Evolutionary conservation across 2,888 invertebrate species (phyloP).

Genomic region (Drosophila subsilvestris): DNA sequence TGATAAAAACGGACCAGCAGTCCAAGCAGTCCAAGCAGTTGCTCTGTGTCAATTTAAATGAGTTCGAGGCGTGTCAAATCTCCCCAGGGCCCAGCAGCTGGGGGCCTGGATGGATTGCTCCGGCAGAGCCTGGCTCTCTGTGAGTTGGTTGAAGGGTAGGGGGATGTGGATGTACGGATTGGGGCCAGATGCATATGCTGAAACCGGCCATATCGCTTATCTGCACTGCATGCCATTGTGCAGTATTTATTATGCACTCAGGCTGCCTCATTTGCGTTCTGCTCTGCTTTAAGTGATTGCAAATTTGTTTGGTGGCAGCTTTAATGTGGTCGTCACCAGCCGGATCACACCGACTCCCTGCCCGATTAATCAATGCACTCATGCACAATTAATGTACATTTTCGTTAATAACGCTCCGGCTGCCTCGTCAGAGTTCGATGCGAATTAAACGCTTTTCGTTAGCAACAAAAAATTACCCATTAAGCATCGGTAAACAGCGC

Average conservation of each 20-base stretch:
- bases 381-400: slow-evolving; percentile 69
- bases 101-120: background rate
- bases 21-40: slow-evolving; percentile 20
- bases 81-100: slow-evolving; percentile 17
- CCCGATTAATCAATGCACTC: slow-evolving; percentile 64
- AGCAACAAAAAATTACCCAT: slow-evolving; percentile 24
- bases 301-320: slow-evolving; percentile 38
- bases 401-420: slow-evolving; percentile 72
- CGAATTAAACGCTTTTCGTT: slow-evolving; percentile 24
- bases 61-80: slow-evolving; percentile 37
- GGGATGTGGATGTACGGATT: background rate
- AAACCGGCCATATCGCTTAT: slow-evolving; percentile 35
- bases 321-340: slow-evolving; percentile 28
- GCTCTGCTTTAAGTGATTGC: slow-evolving; percentile 48
- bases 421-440: slow-evolving; percentile 35
- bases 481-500: slow-evolving; percentile 15
- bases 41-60: slow-evolving; percentile 54
- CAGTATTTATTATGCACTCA: slow-evolving; percentile 58
- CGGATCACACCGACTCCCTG: slow-evolving; percentile 12
- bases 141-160: too few relatives aligned
- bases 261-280: slow-evolving; percentile 34
- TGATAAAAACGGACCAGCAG: slow-evolving; percentile 43
- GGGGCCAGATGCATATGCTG: slow-evolving; percentile 8
- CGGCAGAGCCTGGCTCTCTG: background rate
- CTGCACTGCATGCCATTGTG: slow-evolving; percentile 40